A percentile compares a stretch with the other conserved stretches of the same genome.
These are phyloP conservation scores for Myrmophylax atrothorax DNA, from an alignment of 2,113 vertebrate genomes.

Conservation along the genomic window DNA sequence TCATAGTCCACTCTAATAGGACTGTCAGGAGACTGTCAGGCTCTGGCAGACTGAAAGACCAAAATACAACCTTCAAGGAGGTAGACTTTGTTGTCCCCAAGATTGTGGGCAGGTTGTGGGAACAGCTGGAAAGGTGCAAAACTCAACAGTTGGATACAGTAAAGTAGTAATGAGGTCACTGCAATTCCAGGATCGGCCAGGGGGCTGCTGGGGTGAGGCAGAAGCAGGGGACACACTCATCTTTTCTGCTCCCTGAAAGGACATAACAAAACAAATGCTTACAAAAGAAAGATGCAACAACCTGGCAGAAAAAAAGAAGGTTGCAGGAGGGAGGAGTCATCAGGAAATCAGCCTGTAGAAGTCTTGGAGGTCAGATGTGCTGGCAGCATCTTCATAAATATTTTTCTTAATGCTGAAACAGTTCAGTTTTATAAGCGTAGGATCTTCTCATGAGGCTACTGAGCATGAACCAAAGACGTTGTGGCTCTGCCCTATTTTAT, in stretches of 20 bases:
- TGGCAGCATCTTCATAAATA: slow-evolving; percentile 40
- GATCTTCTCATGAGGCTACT: slow-evolving; percentile 36
- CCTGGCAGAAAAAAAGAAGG: not conserved
- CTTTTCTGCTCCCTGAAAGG: not conserved
- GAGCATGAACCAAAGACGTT: not conserved
- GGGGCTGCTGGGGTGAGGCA: fast-evolving
- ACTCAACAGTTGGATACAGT: not conserved
- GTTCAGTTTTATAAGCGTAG: slow-evolving; percentile 15
- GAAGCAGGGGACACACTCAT: no score
- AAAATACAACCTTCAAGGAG: not conserved
- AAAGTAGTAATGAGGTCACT: not conserved
- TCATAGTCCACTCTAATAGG: not conserved
- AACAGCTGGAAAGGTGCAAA: not conserved
- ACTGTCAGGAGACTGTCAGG: not conserved
- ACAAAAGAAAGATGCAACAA: not conserved
- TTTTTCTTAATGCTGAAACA: slow-evolving; percentile 29
- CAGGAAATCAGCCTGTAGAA: slow-evolving; percentile 15
- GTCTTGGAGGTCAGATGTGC: slow-evolving; percentile 13
- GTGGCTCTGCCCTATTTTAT: slow-evolving; percentile 6
- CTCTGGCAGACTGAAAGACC: not conserved
- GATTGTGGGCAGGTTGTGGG: not conserved
- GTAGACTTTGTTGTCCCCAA: not conserved
- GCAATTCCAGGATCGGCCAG: fast-evolving
- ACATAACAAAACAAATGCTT: not conserved
- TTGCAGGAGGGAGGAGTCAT: not conserved